Conservation (phyloP, 2,113 vertebrate genomes). For the Muscicapa adusta region DNA sequence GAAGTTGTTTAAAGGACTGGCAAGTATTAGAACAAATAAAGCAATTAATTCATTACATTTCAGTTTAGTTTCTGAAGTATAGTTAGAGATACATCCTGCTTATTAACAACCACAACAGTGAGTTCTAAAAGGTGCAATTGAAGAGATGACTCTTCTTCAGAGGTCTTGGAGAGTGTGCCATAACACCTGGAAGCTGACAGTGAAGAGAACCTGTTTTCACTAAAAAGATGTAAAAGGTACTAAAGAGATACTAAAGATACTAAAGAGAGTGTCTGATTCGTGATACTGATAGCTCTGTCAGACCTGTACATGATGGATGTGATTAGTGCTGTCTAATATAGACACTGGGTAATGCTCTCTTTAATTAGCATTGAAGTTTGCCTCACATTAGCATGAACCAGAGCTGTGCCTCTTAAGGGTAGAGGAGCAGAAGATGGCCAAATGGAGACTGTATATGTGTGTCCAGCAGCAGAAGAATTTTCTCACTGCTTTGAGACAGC, state of each 20-base stretch:
- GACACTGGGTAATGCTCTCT: constrained; percentile 13
- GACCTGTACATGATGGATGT: constrained; percentile 14
- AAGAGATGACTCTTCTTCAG: neutral
- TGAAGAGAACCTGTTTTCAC: neutral
- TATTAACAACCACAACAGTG: neutral
- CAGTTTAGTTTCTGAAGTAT: neutral
- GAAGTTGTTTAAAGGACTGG: neutral
- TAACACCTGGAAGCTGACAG: neutral
- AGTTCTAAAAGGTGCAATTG: neutral
- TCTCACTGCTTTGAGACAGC: neutral
- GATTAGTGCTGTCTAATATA: constrained; percentile 45
- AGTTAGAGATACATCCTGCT: neutral
- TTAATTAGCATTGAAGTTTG: constrained; percentile 21
- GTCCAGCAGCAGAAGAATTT: neutral
- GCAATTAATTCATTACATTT: neutral
- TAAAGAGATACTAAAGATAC: neutral
- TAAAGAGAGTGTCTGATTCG: constrained; percentile 1
- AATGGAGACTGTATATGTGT: neutral
- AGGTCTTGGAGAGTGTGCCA: neutral
- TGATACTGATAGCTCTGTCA: constrained; percentile 17
- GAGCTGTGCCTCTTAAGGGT: neutral
- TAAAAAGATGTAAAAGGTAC: neutral
- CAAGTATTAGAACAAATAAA: neutral
- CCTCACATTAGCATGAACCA: neutral
- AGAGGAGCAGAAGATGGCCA: neutral